Base-by-base conservation (phyloP, 2,797 vertebrate genomes). In the Microctenopoma stevenorrisi region DNA sequence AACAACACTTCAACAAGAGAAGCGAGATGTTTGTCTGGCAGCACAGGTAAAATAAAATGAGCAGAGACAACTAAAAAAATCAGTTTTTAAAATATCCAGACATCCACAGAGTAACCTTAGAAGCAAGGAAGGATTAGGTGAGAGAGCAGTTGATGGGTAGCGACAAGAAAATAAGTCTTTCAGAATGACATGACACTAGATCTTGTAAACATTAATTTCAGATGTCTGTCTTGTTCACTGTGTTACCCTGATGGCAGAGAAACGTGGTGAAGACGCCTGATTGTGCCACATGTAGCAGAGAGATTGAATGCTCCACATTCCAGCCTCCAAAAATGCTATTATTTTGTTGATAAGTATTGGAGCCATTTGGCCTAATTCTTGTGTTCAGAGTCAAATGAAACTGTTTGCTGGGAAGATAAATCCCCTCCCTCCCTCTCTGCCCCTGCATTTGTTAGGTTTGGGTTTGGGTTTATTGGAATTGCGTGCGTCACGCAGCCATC, bases 401-500 rank as follows among this genome's bases (percentile, higher is more conserved):
- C 70, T 62, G 77, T 88, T 83, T 60, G 63, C 65, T 22, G 38
- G 28, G 64, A 64, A 79, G 72, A 88, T 88, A 86, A 90, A 89
- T 78, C 83, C 78, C 66, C 59, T 12, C 42, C 12, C 42, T 16
- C 43, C 35, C 60, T 25, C 48, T 43, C 38, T 7, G 40, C 52
- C 30, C 33, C 62, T 49, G 44, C 25, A 25, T 72, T 79, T 44
- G 46, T 58, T 63, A 59, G 67, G 62, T 82, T 77, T 80, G 65
- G 66, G 68, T 81, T 90, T 84, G 65, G 66, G 68, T 81, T 90
- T 84, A 86, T 83, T 82, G 58, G 78, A 75, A 75, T 74, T 70
- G 63, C 14, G 25, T 89, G 88, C 85, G 81, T 91, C 89, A 90
- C 58, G 1, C 72, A 38, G 74, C 87, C 88, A 91, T 91, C 89